A percentile compares a stretch with the other conserved stretches of the same genome.
Evolutionary conservation across 2,797 vertebrate genomes (phyloP).

Genomic region (Austrolebias charrua): DNA sequence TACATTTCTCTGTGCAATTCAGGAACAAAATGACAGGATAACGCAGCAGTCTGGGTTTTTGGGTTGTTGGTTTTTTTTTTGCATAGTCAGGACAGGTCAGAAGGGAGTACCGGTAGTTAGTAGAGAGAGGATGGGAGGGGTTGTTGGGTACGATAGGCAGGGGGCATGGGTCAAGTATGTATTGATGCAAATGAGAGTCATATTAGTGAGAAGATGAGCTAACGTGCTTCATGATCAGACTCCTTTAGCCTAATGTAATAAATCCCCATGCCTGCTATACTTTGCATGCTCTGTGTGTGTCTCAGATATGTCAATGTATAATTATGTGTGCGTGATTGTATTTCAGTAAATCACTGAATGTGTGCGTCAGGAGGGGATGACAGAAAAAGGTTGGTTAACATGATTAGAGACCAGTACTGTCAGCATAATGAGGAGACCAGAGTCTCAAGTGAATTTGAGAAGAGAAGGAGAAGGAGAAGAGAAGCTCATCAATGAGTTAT

Average conservation of each 20-base stretch:
- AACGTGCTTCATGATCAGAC: conserved; percentile 67
- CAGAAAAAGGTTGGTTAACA: conserved; percentile 69
- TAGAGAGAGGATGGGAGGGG: not conserved
- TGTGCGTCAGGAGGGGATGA: conserved; percentile 51
- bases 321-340: conserved; percentile 50
- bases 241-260: conserved; percentile 74
- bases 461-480: conserved; percentile 2
- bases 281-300: conserved; percentile 18
- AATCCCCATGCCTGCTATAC: conserved; percentile 36
- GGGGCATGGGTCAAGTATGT: conserved; percentile 78
- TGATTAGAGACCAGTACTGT: conserved; percentile 68
- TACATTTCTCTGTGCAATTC: conserved; percentile 42
- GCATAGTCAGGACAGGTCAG: conserved; percentile 30
- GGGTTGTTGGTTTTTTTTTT: conserved; percentile 32
- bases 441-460: conserved; percentile 54
- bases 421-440: conserved; percentile 69
- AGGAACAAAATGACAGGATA: conserved; percentile 75
- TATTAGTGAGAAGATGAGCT: conserved; percentile 71
- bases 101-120: conserved; percentile 34
- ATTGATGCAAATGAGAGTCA: conserved; percentile 81
- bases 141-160: not conserved
- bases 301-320: conserved; percentile 38
- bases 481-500: conserved; percentile 12
- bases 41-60: conserved; percentile 62
- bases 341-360: conserved; percentile 59